A percentile compares a stretch with the other conserved stretches of the same genome.
Conservation (phyloP, 2,797 vertebrate species). For the Pseudocheirus occidentalis region DNA sequence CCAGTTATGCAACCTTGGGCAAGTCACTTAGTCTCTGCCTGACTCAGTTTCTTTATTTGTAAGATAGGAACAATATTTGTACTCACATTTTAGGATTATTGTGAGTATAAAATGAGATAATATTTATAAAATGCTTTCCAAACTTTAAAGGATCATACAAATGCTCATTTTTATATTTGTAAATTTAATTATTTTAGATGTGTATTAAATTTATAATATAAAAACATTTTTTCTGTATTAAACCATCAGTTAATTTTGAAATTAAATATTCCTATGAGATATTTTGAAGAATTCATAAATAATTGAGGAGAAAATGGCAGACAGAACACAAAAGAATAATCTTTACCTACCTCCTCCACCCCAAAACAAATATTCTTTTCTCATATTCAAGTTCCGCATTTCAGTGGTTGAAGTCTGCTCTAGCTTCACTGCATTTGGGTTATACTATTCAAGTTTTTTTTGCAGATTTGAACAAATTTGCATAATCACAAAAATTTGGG, state of each 20-base stretch:
- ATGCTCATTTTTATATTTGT: no score
- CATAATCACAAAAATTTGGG: background rate
- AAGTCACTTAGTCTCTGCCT: no score
- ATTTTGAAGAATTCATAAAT: background rate
- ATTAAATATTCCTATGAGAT: conserved; percentile 13
- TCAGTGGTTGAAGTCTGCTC: conserved; percentile 80
- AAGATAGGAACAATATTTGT: no score
- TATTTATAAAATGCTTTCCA: no score
- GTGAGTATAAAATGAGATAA: no score
- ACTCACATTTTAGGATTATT: no score
- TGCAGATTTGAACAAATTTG: conserved; percentile 82
- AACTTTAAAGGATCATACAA: no score
- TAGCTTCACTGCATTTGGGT: conserved; percentile 79
- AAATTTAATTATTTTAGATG: no score
- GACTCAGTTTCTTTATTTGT: no score
- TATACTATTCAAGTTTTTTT: conserved; percentile 85
- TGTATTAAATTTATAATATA: no score
- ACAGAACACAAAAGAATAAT: conserved; percentile 15
- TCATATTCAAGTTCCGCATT: conserved; percentile 78
- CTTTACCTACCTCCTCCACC: conserved; percentile 19
- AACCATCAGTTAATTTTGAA: background rate
- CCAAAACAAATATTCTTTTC: background rate
- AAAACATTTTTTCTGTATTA: background rate
- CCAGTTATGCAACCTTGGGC: no score
- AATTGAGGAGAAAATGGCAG: conserved; percentile 31